Evolutionary conservation across 2,113 vertebrate genomes (phyloP).

Genomic region (Solea senegalensis): DNA sequence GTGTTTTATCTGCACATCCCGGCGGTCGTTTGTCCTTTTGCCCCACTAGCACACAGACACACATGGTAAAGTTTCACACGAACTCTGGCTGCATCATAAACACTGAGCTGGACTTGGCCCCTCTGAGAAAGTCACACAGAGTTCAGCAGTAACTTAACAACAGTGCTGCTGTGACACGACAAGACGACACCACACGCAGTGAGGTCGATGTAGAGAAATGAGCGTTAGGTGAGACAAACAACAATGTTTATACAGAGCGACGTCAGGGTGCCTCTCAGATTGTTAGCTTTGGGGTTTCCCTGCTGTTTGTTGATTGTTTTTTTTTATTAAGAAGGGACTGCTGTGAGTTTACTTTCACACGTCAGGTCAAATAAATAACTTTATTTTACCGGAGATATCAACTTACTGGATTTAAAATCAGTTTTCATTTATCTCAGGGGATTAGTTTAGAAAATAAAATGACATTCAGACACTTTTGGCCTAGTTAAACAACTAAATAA

Average conservation of each 20-base stretch:
- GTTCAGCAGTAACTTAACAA: conserved; percentile 68
- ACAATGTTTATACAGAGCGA: conserved; percentile 52
- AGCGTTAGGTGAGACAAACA: conserved; percentile 13
- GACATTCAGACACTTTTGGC: conserved; percentile 5
- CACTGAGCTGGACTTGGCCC: conserved; percentile 47
- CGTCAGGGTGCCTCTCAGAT: conserved; percentile 24
- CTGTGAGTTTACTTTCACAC: neutral
- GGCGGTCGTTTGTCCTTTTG: conserved; percentile 10
- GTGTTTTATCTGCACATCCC: conserved; percentile 29
- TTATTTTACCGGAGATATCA: neutral
- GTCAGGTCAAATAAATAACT: neutral
- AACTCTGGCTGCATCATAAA: conserved; percentile 43
- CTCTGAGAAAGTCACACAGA: conserved; percentile 58
- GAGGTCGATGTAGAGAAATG: conserved; percentile 33
- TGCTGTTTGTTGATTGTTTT: conserved; percentile 32
- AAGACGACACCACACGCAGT: conserved; percentile 40
- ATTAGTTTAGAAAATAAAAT: conserved; percentile 5
- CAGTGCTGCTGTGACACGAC: conserved; percentile 46
- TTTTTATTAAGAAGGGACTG: conserved; percentile 2
- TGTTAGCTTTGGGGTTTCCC: conserved; percentile 32
- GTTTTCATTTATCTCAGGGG: conserved; percentile 6
- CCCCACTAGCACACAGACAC: conserved; percentile 6
- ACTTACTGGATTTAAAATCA: neutral
- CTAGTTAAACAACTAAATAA: neutral
- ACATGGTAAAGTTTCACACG: conserved; percentile 37